Evolutionary conservation across 2,113 vertebrate species (phyloP).

Genomic region (Riparia riparia): DNA sequence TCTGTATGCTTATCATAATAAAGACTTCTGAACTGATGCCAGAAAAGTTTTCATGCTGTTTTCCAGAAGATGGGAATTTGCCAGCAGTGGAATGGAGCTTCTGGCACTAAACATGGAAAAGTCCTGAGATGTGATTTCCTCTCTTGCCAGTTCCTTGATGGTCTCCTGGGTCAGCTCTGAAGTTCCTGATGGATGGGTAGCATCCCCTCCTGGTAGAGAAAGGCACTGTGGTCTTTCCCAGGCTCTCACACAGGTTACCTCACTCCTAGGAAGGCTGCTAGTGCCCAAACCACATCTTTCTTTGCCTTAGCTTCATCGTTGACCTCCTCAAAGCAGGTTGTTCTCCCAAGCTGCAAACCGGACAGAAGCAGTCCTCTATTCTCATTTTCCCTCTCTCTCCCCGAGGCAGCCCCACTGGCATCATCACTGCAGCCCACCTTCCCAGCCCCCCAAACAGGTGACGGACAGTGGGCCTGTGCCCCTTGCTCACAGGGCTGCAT

Average conservation of each 20-base stretch:
- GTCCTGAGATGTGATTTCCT: background rate
- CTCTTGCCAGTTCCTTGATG: background rate
- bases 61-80: background rate
- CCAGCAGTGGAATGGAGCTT: background rate
- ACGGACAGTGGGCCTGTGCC: background rate
- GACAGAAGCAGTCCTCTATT: background rate
- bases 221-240: background rate
- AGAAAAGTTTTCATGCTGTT: background rate
- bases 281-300: background rate
- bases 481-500: fast-evolving
- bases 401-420: background rate
- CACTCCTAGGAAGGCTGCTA: background rate
- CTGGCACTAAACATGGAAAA: slow-evolving; percentile 42
- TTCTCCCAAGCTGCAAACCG: fast-evolving
- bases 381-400: background rate
- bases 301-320: background rate
- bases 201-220: background rate
- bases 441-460: background rate
- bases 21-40: slow-evolving; percentile 24
- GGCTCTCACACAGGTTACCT: background rate
- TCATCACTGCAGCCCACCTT: background rate
- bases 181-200: background rate
- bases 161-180: background rate
- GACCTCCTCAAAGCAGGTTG: background rate
- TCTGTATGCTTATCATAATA: slow-evolving; percentile 51